phyloP scores from a whole-genome alignment of 2,797 vertebrate species.

The Helostoma temminkii region DNA sequence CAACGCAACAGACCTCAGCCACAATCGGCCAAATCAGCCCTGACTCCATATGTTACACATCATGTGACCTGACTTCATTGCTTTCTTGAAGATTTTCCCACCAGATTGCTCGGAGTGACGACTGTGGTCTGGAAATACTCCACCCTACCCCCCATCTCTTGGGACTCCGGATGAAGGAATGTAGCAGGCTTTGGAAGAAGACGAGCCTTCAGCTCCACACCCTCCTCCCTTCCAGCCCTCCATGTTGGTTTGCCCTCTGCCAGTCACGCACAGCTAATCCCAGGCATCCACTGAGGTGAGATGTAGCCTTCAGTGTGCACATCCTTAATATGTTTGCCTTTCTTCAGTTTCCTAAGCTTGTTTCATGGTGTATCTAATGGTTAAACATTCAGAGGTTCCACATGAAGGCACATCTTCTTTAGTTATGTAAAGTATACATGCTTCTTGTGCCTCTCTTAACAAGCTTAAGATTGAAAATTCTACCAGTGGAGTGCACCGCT shows the following conservation, averaged over 20 bases:
- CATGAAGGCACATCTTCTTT: neutral
- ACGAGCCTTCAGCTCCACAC: constrained; percentile 52
- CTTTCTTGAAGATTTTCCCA: constrained; percentile 72
- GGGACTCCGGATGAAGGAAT: constrained; percentile 76
- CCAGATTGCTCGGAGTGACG: constrained; percentile 67
- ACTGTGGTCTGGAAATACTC: constrained; percentile 75
- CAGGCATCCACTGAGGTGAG: constrained; percentile 60
- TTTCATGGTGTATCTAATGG: neutral
- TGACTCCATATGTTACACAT: constrained; percentile 57
- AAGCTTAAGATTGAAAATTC: neutral
- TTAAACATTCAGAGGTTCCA: constrained; percentile 6
- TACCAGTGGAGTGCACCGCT: no score
- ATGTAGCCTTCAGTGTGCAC: constrained; percentile 25
- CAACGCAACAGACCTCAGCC: constrained; percentile 35
- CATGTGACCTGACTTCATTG: constrained; percentile 55
- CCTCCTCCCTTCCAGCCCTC: constrained; percentile 45
- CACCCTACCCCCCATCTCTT: constrained; percentile 57
- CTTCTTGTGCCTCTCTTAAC: no score
- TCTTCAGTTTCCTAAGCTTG: neutral
- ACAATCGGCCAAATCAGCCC: constrained; percentile 36
- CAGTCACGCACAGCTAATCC: constrained; percentile 75
- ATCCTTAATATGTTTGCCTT: constrained; percentile 27
- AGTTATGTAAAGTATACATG: neutral
- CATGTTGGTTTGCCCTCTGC: constrained; percentile 42
- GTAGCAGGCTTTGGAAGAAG: constrained; percentile 64